Evolutionary conservation across 2,113 vertebrate species (phyloP).

Genomic region (Neoarius graeffei): DNA sequence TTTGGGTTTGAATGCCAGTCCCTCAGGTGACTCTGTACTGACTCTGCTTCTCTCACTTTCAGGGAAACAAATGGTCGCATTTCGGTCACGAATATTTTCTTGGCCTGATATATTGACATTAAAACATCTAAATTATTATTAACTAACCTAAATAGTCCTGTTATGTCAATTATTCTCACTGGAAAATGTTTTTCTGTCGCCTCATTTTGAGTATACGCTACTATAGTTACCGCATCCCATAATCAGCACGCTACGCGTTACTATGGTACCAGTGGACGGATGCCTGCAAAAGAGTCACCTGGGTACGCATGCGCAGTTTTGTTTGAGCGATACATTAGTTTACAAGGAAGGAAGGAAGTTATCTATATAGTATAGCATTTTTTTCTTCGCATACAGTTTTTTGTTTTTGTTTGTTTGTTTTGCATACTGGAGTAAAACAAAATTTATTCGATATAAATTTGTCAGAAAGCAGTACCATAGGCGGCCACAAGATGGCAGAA

Average conservation of each 20-base stretch:
- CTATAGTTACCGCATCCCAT: slow-evolving; percentile 16
- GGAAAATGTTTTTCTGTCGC: background rate
- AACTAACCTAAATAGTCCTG: background rate
- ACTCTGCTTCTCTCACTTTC: slow-evolving; percentile 56
- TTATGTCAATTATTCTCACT: background rate
- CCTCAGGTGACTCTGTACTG: slow-evolving; percentile 28
- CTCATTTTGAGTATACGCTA: background rate
- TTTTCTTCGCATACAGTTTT: background rate
- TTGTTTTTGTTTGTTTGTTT: background rate
- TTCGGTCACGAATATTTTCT: background rate
- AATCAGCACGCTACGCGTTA: background rate
- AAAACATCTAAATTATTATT: background rate
- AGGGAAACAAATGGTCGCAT: slow-evolving; percentile 27
- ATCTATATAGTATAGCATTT: background rate
- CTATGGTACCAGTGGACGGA: background rate
- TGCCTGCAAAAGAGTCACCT: background rate
- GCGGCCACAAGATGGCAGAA: background rate
- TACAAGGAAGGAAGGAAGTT: background rate
- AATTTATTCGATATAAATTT: too few species aligned
- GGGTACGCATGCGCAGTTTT: background rate
- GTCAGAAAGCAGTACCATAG: background rate
- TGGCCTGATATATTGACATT: background rate
- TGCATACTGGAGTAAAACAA: background rate
- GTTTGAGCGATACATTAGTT: background rate
- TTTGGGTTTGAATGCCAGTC: background rate